Evolutionary conservation across 1,140 invertebrate species (phyloP), one percentile per base, ranked within the genome.

Genomic region (Drosophila orosa): DNA sequence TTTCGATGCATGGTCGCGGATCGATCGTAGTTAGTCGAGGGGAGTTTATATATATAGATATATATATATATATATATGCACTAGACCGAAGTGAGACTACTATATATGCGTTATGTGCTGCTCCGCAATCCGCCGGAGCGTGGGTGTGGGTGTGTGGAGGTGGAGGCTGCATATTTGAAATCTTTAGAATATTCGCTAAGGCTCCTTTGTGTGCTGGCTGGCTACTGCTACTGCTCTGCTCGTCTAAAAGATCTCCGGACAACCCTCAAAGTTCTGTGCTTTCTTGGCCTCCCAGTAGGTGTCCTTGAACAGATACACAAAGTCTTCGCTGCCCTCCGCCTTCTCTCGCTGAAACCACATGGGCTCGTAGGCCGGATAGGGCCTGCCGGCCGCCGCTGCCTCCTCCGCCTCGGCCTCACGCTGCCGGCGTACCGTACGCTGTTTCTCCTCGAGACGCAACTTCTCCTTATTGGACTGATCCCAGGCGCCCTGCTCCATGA

Each of bases 401-500:
- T 93, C 92, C 92, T 98, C 97, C 1, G 96, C 96, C 61, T 96
- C 95, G 13, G 94, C 91, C 92, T 99, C 98, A 1, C 96, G 94
- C 72, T 94, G 87, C 66, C 96, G 93, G 44, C 97, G 93, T 44
- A 93, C 94, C 22, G 94, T 92, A 58, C 97, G 94, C 93, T 99
- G 99, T 92, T 99, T 99, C 89, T 99, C 98, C 93, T 99, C 99
- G 2, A 99, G 82, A 8, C 91, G 90, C 52, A 92, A 22, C 54
- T 99, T 99, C 87, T 97, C 95, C 15, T 94, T 92, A 93, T 99
- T 99, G 31, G 98, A 98, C 80, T 98, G 97, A 82, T 99, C 98
- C 98, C 98, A 99, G 17, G 93, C 90, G 8, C 98, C 98, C 61
- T 98, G 94, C 92, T 99, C 99, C 98, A 99, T 99, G 44, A 99